phyloP scores from a whole-genome alignment of 2,113 vertebrate species.

The Zootoca vivipara region DNA sequence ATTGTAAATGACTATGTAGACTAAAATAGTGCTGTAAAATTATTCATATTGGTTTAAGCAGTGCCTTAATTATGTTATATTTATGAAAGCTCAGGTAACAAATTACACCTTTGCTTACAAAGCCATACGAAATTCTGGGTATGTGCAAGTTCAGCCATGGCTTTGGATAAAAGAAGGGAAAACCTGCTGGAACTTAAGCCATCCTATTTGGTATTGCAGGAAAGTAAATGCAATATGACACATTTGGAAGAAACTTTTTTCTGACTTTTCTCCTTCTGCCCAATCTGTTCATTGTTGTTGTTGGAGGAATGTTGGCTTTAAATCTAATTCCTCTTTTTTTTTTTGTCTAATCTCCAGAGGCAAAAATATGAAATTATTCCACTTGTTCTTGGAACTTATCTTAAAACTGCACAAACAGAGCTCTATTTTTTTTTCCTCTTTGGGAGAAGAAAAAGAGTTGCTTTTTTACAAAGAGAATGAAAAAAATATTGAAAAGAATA shows the following conservation, averaged over 20 bases:
- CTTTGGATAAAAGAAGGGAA: background rate
- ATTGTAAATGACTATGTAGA: background rate
- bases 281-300: background rate
- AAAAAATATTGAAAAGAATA: background rate
- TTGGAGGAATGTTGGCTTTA: background rate
- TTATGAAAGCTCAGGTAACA: background rate
- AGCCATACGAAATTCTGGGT: background rate
- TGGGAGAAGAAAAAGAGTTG: slow-evolving; percentile 17
- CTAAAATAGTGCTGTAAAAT: background rate
- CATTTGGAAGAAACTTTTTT: slow-evolving; percentile 16
- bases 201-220: background rate
- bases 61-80: background rate
- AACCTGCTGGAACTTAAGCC: background rate
- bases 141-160: background rate
- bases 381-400: slow-evolving; percentile 15
- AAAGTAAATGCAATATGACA: slow-evolving; percentile 12
- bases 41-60: background rate
- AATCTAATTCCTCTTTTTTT: slow-evolving; percentile 19
- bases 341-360: slow-evolving; percentile 33
- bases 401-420: slow-evolving; percentile 26
- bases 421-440: background rate
- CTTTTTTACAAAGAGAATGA: slow-evolving; percentile 11
- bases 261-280: background rate
- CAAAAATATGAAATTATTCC: slow-evolving; percentile 34
- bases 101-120: background rate